Evolutionary conservation across 2,797 vertebrate species (phyloP).

Genomic region (Amblyraja radiata): DNA sequence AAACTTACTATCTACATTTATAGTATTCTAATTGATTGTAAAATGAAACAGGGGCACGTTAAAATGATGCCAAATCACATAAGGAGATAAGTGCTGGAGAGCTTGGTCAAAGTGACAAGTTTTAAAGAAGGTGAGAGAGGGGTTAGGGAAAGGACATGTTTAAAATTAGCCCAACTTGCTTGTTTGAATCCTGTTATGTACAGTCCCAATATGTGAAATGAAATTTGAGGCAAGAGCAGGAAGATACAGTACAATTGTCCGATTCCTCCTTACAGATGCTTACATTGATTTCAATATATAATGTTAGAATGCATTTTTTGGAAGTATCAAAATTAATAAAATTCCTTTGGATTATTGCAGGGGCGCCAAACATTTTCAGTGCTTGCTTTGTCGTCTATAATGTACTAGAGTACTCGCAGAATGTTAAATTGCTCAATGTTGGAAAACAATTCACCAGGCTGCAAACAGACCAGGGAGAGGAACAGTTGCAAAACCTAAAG

Average conservation of each 20-base stretch:
- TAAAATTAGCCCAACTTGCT: neutral
- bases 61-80: neutral
- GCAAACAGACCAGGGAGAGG: neutral
- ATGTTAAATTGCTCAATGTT: conserved; percentile 4
- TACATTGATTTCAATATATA: neutral
- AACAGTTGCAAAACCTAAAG: no score
- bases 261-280: neutral
- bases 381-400: no score
- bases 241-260: neutral
- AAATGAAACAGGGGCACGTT: neutral
- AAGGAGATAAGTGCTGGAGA: neutral
- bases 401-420: neutral
- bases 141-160: neutral
- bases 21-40: neutral
- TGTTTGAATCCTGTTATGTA: neutral
- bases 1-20: neutral
- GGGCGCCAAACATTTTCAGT: neutral
- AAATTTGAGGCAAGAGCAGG: neutral
- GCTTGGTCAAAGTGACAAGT: neutral
- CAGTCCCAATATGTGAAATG: neutral
- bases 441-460: neutral
- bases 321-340: neutral
- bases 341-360: neutral
- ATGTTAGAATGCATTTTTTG: neutral
- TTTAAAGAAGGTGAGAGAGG: neutral